These are phyloP conservation scores for Alligator mississippiensis DNA, from an alignment of 2,113 vertebrate genomes.

Conservation along the genomic window DNA sequence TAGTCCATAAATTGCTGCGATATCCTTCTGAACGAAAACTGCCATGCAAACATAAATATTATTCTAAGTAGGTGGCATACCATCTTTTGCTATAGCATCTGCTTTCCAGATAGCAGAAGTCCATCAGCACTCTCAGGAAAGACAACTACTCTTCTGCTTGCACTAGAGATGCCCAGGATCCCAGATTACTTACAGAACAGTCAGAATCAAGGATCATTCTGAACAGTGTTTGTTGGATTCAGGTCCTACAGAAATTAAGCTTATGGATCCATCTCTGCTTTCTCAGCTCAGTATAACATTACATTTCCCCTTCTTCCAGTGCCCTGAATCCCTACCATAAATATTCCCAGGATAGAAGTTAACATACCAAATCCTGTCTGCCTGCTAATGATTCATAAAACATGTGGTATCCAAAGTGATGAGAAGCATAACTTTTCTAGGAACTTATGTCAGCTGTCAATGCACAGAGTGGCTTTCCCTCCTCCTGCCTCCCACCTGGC, in stretches of 20 bases:
- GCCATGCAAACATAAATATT: not conserved
- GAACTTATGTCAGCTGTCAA: constrained; percentile 45
- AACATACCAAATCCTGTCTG: not conserved
- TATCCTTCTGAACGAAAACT: not conserved
- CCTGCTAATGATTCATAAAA: not conserved
- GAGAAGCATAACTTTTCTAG: constrained; percentile 11
- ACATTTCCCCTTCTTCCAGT: not conserved
- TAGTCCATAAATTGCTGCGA: not conserved
- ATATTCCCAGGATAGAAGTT: not conserved
- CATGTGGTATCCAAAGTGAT: not conserved
- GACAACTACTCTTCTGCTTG: not conserved
- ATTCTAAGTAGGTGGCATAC: not conserved
- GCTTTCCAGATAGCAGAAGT: not conserved
- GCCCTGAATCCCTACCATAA: not conserved
- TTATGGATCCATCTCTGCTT: not conserved
- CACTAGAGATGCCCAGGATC: not conserved
- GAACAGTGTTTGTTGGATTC: not conserved
- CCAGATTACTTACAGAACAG: not conserved
- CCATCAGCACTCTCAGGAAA: not conserved
- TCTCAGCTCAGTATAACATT: not conserved
- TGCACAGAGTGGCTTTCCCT: not conserved
- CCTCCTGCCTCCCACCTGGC: constrained; percentile 48
- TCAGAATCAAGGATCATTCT: not conserved
- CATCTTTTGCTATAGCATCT: not conserved
- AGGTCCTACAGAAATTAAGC: not conserved